Conservation (phyloP, 2,113 vertebrate species). For the Copsychus sechellarum region DNA sequence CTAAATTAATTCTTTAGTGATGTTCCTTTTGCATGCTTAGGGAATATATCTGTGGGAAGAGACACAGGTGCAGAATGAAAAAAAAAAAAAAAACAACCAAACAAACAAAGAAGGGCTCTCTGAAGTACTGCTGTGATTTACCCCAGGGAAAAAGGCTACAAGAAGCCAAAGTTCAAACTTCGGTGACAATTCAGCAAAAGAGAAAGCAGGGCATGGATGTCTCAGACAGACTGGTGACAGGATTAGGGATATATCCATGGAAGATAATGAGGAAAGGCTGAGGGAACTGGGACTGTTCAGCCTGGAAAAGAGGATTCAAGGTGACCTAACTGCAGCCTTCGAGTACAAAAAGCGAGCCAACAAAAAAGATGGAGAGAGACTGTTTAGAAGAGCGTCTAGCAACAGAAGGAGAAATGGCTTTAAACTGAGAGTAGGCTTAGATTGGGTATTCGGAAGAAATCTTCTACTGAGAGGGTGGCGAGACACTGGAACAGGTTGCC, state of each 20-base stretch:
- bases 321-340: not conserved
- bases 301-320: not conserved
- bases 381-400: not conserved
- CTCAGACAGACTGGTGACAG: not conserved
- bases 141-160: not conserved
- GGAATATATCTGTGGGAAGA: conserved; percentile 29
- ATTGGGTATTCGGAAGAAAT: not conserved
- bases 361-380: not conserved
- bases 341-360: not conserved
- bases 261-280: not conserved
- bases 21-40: not conserved
- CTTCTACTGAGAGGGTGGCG: not conserved
- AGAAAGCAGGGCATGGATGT: not conserved
- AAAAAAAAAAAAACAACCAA: not conserved
- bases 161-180: conserved; percentile 15
- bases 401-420: not conserved
- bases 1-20: conserved; percentile 20
- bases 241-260: not conserved
- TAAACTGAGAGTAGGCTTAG: not conserved
- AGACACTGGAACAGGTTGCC: accelerated
- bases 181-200: not conserved
- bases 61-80: conserved; percentile 45
- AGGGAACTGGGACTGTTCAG: not conserved
- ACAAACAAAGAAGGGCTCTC: not conserved
- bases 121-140: not conserved